Conservation (phyloP, 1,140 invertebrate genomes). For the Ruditapes philippinarum region DNA sequence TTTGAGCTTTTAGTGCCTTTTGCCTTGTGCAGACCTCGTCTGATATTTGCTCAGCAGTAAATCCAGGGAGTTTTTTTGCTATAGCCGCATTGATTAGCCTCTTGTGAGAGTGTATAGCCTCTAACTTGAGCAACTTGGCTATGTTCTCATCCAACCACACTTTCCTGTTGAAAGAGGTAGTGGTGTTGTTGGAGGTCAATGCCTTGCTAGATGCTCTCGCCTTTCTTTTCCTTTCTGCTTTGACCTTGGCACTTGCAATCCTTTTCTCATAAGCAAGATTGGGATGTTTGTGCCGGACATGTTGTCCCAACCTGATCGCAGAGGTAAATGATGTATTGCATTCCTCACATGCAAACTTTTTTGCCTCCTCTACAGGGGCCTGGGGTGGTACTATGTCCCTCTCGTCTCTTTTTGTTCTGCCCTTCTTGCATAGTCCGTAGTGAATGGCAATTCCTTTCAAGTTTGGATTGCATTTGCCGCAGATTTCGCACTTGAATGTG, state of each 20-base stretch:
- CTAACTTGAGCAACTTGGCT: no score
- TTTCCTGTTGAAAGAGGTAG: background rate
- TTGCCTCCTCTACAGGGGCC: background rate
- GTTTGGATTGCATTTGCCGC: background rate
- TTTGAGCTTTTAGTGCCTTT: background rate
- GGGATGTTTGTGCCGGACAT: background rate
- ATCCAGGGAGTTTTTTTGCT: background rate
- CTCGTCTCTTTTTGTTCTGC: background rate
- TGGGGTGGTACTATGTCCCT: background rate
- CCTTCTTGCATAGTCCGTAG: background rate
- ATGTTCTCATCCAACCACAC: background rate
- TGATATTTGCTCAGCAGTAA: background rate
- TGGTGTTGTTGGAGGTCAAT: no score
- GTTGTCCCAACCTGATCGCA: background rate
- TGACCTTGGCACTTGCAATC: background rate
- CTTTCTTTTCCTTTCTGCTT: background rate
- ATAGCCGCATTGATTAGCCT: background rate
- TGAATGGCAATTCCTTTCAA: background rate
- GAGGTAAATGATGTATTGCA: background rate
- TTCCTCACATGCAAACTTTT: background rate
- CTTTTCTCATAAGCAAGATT: constrained; percentile 7
- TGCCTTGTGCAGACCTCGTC: background rate
- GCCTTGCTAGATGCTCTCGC: background rate
- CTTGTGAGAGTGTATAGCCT: background rate
- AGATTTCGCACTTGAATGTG: constrained; percentile 2